A percentile compares a stretch with the other conserved stretches of the same genome.
Conservation (phyloP, 2,797 vertebrate species). For the Fringilla coelebs region DNA sequence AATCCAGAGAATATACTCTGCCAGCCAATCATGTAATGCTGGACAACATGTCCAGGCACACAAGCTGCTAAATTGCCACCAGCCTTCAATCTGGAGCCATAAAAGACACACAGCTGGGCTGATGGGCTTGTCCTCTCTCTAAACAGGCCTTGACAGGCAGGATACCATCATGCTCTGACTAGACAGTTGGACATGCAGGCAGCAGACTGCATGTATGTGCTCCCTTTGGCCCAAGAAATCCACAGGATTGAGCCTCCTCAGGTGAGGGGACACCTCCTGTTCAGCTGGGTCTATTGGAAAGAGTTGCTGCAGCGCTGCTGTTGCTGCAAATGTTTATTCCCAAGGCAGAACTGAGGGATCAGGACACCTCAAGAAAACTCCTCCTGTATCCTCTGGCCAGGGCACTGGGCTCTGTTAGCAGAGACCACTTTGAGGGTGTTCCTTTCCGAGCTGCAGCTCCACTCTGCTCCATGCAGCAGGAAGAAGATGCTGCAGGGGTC, state of each 20-base stretch:
- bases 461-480: neutral
- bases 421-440: neutral
- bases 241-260: neutral
- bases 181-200: neutral
- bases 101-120: neutral
- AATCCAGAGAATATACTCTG: neutral
- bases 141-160: neutral
- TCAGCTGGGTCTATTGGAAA: neutral
- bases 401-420: no score
- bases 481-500: accelerated
- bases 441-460: accelerated
- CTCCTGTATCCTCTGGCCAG: neutral
- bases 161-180: neutral
- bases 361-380: neutral
- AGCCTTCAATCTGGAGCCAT: neutral
- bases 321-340: neutral
- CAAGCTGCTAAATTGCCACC: neutral
- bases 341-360: neutral
- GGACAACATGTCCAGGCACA: neutral
- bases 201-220: neutral
- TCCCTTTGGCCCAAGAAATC: neutral
- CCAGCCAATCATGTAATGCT: neutral
- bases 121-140: neutral
- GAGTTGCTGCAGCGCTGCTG: neutral
- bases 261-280: neutral